phyloP scores from a whole-genome alignment of 2,888 invertebrate genomes.

The Pandemis cinnamomeana region DNA sequence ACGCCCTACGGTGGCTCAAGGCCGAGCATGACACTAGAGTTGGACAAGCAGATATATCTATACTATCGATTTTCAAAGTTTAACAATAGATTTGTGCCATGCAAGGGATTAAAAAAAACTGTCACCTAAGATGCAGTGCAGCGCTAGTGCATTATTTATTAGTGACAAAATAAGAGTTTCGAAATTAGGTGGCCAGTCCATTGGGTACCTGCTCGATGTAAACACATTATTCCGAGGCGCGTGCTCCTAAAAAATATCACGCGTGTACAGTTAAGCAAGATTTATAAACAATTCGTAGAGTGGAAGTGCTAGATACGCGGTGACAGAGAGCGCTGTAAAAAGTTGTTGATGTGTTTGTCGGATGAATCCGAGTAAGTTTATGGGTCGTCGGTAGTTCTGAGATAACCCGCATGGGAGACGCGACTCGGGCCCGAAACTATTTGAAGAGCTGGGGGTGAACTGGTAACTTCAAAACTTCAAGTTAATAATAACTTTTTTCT shows the following conservation, averaged over 20 bases:
- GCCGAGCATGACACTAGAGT: no score
- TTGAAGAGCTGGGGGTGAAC: constrained; percentile 45
- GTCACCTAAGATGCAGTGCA: no score
- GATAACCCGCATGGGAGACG: constrained; percentile 47
- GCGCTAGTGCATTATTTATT: no score
- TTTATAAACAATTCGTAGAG: constrained; percentile 40
- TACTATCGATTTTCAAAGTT: no score
- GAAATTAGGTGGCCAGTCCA: no score
- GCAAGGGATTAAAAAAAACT: no score
- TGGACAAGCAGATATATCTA: no score
- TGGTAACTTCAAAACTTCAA: constrained; percentile 27
- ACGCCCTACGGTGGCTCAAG: no score
- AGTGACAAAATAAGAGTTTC: no score
- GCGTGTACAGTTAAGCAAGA: constrained; percentile 38
- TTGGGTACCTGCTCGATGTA: no score
- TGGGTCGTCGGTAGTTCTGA: constrained; percentile 40
- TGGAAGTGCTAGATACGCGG: constrained; percentile 22
- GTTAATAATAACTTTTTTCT: constrained; percentile 11
- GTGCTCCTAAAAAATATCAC: constrained; percentile 51
- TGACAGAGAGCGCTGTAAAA: constrained; percentile 37
- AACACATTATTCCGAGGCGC: constrained; percentile 47
- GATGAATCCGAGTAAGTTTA: constrained; percentile 42
- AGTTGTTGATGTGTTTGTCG: constrained; percentile 43
- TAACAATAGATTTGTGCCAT: no score
- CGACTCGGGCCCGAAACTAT: constrained; percentile 47